Evolutionary conservation across 30 jellyfish, hydroid and myxozoan species (phyloP).

Genomic region (Hydractinia echinata): DNA sequence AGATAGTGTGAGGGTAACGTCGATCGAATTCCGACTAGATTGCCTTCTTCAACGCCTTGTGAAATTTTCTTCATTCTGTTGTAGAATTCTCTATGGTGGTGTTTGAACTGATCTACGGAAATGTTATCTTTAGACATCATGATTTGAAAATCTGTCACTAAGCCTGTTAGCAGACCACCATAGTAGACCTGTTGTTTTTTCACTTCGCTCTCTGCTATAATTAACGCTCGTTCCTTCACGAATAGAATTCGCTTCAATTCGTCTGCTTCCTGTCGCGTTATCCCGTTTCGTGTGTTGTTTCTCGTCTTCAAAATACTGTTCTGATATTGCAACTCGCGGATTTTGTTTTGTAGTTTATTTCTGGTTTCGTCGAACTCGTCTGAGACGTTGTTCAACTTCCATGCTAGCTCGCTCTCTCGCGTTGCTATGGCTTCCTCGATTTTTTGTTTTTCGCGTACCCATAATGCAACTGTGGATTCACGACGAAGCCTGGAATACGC

Average conservation of each 20-base stretch:
- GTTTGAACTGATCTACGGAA: not conserved
- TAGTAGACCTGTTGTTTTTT: constrained; percentile 30
- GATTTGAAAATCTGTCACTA: constrained; percentile 12
- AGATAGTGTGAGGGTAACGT: constrained; percentile 13
- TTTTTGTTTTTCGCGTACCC: constrained; percentile 21
- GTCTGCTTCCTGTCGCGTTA: constrained; percentile 1
- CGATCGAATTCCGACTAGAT: not conserved
- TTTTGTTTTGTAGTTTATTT: not conserved
- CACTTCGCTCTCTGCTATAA: constrained; percentile 33
- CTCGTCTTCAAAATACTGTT: not conserved
- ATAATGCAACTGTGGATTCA: constrained; percentile 17
- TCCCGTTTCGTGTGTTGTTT: not conserved
- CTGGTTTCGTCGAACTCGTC: constrained; percentile 13
- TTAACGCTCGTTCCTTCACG: constrained; percentile 19
- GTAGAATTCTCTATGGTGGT: constrained; percentile 9
- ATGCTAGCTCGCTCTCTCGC: constrained; percentile 17
- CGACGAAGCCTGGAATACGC: not conserved
- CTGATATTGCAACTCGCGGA: not conserved
- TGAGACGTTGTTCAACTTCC: not conserved
- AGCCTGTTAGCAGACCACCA: constrained; percentile 25
- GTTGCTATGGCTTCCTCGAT: not conserved
- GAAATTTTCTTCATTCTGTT: not conserved
- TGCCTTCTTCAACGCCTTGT: not conserved
- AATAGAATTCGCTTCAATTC: constrained; percentile 7
- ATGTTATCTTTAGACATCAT: not conserved